Conservation (phyloP, 2,113 vertebrate species). For the Sinocyclocheilus maitianheensis region DNA sequence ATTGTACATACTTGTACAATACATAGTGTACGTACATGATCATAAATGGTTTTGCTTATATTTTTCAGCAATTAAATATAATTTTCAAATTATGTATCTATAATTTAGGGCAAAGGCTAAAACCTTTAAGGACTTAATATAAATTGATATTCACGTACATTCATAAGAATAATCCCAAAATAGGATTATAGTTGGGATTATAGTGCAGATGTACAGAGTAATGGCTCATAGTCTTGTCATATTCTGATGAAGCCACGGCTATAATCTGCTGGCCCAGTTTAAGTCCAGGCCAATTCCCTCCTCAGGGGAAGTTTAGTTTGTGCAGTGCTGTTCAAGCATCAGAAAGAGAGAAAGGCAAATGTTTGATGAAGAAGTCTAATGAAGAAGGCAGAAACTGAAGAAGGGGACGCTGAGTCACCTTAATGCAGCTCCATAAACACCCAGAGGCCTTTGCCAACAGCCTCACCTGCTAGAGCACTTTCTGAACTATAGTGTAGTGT, state of each 20-base stretch:
- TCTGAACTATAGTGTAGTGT: neutral
- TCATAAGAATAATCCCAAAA: slow-evolving; percentile 9
- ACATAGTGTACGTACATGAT: too few relatives aligned
- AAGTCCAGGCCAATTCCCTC: slow-evolving; percentile 25
- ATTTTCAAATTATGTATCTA: too few relatives aligned
- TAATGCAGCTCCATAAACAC: slow-evolving; percentile 31
- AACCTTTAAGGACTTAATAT: neutral
- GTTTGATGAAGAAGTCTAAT: neutral
- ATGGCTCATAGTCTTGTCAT: slow-evolving; percentile 18
- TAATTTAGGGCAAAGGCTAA: neutral
- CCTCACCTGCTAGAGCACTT: slow-evolving; percentile 43
- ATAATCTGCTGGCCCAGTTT: slow-evolving; percentile 26
- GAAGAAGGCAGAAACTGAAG: neutral
- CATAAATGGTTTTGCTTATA: too few relatives aligned
- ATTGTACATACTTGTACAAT: too few relatives aligned
- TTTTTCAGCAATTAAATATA: too few relatives aligned
- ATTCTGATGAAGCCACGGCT: neutral
- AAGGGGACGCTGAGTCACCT: slow-evolving; percentile 37
- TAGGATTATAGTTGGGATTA: slow-evolving; percentile 21
- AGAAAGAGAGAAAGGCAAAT: slow-evolving; percentile 14
- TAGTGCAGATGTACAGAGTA: neutral
- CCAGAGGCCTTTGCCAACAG: slow-evolving; percentile 32
- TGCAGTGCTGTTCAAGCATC: slow-evolving; percentile 16
- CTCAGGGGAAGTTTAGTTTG: slow-evolving; percentile 16
- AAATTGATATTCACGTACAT: slow-evolving; percentile 28